Conservation (phyloP, 2,888 invertebrate species). For the Drosophila trichaetosa region DNA sequence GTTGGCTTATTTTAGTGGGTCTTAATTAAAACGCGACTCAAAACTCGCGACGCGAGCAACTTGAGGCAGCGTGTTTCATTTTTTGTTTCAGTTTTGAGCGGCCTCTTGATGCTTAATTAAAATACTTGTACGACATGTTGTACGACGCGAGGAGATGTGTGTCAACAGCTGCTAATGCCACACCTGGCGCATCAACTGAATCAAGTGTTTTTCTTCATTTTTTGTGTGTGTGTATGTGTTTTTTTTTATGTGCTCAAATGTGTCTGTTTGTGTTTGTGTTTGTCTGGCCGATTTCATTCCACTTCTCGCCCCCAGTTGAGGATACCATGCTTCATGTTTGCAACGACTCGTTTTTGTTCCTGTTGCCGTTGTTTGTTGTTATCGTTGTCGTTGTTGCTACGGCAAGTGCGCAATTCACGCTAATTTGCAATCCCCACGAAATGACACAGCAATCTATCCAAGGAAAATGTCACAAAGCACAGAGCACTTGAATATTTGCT, state of each 20-base stretch:
- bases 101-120: slow-evolving; percentile 78
- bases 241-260: background rate
- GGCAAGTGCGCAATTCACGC: slow-evolving; percentile 71
- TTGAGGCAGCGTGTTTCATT: slow-evolving; percentile 53
- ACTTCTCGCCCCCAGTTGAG: background rate
- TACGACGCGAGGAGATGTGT: slow-evolving; percentile 60
- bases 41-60: slow-evolving; percentile 52
- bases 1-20: slow-evolving; percentile 67
- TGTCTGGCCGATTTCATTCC: slow-evolving; percentile 46
- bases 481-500: slow-evolving; percentile 35
- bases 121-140: slow-evolving; percentile 80
- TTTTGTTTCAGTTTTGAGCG: slow-evolving; percentile 31
- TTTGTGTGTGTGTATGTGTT: slow-evolving; percentile 3
- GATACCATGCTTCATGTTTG: slow-evolving; percentile 1
- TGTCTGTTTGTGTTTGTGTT: slow-evolving; percentile 28
- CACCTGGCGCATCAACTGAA: slow-evolving; percentile 56
- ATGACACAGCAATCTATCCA: slow-evolving; percentile 55
- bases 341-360: background rate
- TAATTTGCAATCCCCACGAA: slow-evolving; percentile 71
- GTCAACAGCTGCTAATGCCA: slow-evolving; percentile 76
- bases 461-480: slow-evolving; percentile 19
- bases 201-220: slow-evolving; percentile 44
- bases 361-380: background rate
- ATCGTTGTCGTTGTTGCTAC: slow-evolving; percentile 16
- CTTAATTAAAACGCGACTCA: slow-evolving; percentile 74